These are phyloP conservation scores for Subacronicta megacephala DNA, from an alignment of 2,888 invertebrate species.

Conservation along the genomic window DNA sequence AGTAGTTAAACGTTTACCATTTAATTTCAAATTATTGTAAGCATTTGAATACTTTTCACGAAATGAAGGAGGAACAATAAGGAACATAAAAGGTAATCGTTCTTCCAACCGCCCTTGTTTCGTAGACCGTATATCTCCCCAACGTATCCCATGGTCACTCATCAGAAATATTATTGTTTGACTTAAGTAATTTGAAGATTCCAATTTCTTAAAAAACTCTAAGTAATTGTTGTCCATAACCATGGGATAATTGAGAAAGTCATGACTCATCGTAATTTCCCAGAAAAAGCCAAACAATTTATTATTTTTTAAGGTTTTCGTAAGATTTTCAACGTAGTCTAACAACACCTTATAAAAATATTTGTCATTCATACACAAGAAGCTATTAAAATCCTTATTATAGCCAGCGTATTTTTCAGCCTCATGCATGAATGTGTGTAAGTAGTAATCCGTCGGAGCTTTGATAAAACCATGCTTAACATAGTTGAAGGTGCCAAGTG, in stretches of 20 bases:
- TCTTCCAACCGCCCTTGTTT: conserved; percentile 96
- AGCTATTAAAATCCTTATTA: conserved; percentile 90
- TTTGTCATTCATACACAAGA: conserved; percentile 92
- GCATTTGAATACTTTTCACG: conserved; percentile 89
- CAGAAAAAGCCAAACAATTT: conserved; percentile 95
- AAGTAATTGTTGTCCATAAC: conserved; percentile 92
- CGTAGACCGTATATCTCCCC: conserved; percentile 94
- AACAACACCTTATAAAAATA: conserved; percentile 92
- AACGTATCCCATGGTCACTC: conserved; percentile 97
- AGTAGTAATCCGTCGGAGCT: conserved; percentile 95
- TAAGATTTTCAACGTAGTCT: conserved; percentile 91
- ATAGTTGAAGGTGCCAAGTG: conserved; percentile 95
- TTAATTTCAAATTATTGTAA: conserved; percentile 90
- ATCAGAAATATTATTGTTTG: conserved; percentile 92
- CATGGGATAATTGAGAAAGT: conserved; percentile 93
- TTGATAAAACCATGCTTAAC: conserved; percentile 92
- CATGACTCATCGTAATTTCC: conserved; percentile 95
- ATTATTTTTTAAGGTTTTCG: conserved; percentile 87
- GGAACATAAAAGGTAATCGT: conserved; percentile 94
- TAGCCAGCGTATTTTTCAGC: conserved; percentile 92
- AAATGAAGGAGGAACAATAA: conserved; percentile 94
- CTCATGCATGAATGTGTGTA: conserved; percentile 92
- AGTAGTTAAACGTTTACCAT: conserved; percentile 92
- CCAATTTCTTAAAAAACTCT: conserved; percentile 88
- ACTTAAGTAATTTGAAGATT: conserved; percentile 88